These are phyloP conservation scores for Chlorodrepanis virens DNA, from an alignment of 2,113 vertebrate genomes.

Conservation along the genomic window DNA sequence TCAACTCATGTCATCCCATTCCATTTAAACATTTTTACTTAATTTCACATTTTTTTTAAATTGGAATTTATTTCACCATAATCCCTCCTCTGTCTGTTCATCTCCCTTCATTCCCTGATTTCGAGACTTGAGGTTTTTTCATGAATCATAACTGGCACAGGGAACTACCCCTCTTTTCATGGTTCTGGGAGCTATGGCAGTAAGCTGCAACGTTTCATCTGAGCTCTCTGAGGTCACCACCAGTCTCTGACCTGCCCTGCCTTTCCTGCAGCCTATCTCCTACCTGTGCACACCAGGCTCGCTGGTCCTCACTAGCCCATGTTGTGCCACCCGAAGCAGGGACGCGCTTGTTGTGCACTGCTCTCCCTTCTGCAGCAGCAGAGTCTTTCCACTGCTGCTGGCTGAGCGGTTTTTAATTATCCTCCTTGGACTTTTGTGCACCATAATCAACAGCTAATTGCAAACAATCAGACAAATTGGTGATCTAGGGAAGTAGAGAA, in stretches of 20 bases:
- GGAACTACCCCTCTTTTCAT: not conserved
- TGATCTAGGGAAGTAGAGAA: not conserved
- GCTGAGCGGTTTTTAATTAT: not conserved
- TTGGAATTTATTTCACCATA: not conserved
- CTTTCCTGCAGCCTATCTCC: not conserved
- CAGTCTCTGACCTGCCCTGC: not conserved
- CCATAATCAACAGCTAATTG: constrained; percentile 31
- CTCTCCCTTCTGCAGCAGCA: not conserved
- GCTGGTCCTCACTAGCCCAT: not conserved
- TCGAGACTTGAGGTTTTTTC: not conserved
- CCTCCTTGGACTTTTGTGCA: not conserved
- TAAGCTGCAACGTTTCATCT: not conserved
- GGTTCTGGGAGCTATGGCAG: fast-evolving
- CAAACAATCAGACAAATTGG: constrained; percentile 5
- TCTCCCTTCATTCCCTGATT: not conserved
- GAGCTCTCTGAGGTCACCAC: not conserved
- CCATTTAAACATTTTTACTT: not conserved
- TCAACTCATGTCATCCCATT: not conserved
- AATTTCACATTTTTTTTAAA: not conserved
- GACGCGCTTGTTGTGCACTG: not conserved
- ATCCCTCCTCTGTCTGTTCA: not conserved
- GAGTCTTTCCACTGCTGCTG: not conserved
- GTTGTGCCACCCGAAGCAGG: fast-evolving
- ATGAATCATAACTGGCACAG: not conserved
- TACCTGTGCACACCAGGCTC: not conserved